Conservation (phyloP, 2,797 vertebrate genomes). For the Fistularia commersonii region DNA sequence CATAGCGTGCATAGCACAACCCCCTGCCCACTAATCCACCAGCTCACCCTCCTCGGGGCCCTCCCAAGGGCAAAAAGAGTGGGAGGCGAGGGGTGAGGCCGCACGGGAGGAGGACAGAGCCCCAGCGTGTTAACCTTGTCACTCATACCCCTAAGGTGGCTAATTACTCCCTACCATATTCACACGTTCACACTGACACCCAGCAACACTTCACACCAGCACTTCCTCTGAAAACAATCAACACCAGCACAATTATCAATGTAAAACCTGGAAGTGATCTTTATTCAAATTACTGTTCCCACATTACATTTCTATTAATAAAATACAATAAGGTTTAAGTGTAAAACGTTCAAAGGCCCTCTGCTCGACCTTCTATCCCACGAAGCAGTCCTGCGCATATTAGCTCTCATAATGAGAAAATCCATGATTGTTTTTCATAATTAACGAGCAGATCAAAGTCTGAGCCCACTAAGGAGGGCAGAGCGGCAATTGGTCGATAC, state of each 20-base stretch:
- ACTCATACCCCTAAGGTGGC: constrained; percentile 55
- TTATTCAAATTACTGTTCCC: constrained; percentile 13
- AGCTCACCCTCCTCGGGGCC: constrained; percentile 69
- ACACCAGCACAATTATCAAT: constrained; percentile 1
- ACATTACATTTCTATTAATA: constrained; percentile 2
- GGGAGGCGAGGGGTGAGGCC: constrained; percentile 49
- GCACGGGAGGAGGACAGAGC: constrained; percentile 49
- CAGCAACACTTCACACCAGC: constrained; percentile 10
- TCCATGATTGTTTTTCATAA: constrained; percentile 76
- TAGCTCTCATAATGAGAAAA: constrained; percentile 74
- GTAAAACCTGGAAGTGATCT: constrained; percentile 13
- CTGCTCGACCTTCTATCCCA: constrained; percentile 46
- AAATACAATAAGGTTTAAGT: constrained; percentile 26
- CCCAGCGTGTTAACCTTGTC: constrained; percentile 61
- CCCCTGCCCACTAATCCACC: constrained; percentile 71
- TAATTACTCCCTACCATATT: constrained; percentile 47
- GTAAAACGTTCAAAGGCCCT: constrained; percentile 32
- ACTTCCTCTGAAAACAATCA: constrained; percentile 24
- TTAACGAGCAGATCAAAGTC: constrained; percentile 77
- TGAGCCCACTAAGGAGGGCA: constrained; percentile 60
- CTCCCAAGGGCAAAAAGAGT: constrained; percentile 53
- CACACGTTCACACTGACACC: constrained; percentile 32
- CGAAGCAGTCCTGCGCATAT: constrained; percentile 60
- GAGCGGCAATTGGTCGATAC: constrained; percentile 58
- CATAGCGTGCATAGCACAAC: constrained; percentile 49